phyloP scores from a whole-genome alignment of 2,113 vertebrate genomes.

The Sprattus sprattus region DNA sequence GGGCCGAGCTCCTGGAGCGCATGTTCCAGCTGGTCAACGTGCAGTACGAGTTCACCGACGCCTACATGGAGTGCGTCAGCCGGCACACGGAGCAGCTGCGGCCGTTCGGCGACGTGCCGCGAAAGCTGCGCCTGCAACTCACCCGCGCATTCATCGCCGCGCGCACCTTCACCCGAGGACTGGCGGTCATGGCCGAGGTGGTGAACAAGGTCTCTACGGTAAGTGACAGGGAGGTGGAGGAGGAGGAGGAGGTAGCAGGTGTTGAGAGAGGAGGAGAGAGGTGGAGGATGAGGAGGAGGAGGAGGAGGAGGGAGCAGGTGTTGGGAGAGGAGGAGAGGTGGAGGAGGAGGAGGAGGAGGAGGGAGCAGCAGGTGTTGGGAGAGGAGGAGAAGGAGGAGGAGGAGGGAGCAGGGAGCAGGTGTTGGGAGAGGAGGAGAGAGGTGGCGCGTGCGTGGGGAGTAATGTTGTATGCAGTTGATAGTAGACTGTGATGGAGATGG shows the following conservation, averaged over 20 bases:
- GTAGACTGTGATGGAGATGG: background rate
- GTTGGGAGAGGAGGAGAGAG: background rate
- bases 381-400: background rate
- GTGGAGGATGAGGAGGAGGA: conserved; percentile 15
- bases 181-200: conserved; percentile 83
- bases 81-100: conserved; percentile 91
- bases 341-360: background rate
- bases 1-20: conserved; percentile 90
- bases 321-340: background rate
- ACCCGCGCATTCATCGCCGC: conserved; percentile 87
- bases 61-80: conserved; percentile 94
- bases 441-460: conserved; percentile 11
- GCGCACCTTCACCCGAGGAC: conserved; percentile 87
- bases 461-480: background rate
- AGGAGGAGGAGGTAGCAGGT: background rate
- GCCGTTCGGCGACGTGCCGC: conserved; percentile 92
- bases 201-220: conserved; percentile 86
- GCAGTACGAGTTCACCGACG: conserved; percentile 89
- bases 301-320: background rate
- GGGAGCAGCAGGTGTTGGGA: conserved; percentile 17
- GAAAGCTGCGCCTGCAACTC: conserved; percentile 91
- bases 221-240: conserved; percentile 52
- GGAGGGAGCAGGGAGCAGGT: background rate
- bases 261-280: background rate
- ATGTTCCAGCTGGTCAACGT: conserved; percentile 96